Base-by-base conservation (phyloP, 2,113 vertebrate species). In the Lichenostomus cassidix region DNA sequence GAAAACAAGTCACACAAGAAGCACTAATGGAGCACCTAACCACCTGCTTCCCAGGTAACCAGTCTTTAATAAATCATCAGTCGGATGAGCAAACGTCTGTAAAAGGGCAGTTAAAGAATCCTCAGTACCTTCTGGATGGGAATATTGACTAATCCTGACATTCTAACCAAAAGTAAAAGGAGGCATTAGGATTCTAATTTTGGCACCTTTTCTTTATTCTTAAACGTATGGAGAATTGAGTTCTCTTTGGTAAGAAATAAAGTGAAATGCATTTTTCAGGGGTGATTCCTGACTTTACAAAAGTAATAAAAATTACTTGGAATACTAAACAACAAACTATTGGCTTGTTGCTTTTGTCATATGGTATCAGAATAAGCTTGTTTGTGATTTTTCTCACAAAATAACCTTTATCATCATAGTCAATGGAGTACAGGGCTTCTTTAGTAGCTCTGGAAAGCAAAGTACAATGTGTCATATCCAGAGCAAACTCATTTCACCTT, bases 1-100 rank as follows among this genome's bases (percentile, higher is more conserved):
- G 99, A 91, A 99, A 99, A 96, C 98, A 99, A 90, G 99, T 99
- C 97, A 99, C 99, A 63, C 99, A 99, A 95, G 99, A 99, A 97
- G 99, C 99, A 77, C 98, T 99, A 89, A 99, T 99, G 96, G 99
- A 99, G 94, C 99, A 99, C 96, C 98, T 99, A 92, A 99, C 99
- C 75, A 99, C 99, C 81, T 99, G 99, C 97, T 99, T 99, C 97
- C 99, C 99, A 99, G 99, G 99, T 99, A 99, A 98, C 12, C 2
- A 12, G 58, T 58, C 52, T 9, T 58, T 35, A 83, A 50, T 52
- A n/a, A 68, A 55, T 67, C 68, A 17, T 60, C 5, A 6, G 12
- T 77, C 50, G 60, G n/a, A 69, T 37, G 60, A 62, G 37, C 4
- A 2, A 12, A 13, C 46, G 37, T 49, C 87, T 91, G 55, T 52